Evolutionary conservation across 1,140 invertebrate genomes (phyloP), one percentile per base, ranked within the genome.

Genomic region (Zophobas morio): DNA sequence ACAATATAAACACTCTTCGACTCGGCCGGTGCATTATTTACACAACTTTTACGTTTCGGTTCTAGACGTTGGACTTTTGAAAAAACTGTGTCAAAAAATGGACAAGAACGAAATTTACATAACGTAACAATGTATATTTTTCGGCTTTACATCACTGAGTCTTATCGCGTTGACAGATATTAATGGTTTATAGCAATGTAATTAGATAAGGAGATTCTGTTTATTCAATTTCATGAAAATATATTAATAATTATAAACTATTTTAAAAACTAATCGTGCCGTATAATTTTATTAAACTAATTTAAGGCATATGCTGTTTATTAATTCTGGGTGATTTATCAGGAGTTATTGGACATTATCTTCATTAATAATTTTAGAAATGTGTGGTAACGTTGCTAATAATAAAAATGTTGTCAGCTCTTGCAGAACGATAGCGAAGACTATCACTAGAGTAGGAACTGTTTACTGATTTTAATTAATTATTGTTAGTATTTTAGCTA

Each of bases 151-250:
- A 54, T 42, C 51, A 53, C 49, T 4, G 70, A 72, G 33, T 49
- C 47, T 73, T 73, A 73, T 73, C 71, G 36, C 47, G 5, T 33
- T 56, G 71, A 73, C 71, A 56, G 71, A 73, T 73, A 73, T 73
- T 73, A 73, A 73, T 73, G 71, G 54, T 72, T 73, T 49, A 56
- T 56, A 37, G 71, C 40, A 73, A 73, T 42, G 51, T 72, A 42
- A 56, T 54, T 56, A 73, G 71, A 73, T 73, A 73, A 73, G 71
- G 39, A 32, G 51, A 72, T 49, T 51, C 70, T 73, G 71, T 73
- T 73, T 73, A 73, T 73, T 73, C 49, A 73, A 73, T 73, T 66
- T 66, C 33, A 49, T 46, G 56, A 73, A 73, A 73, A 56, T 73
- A 54, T 56, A 20, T 32, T 35, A 37, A 37, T 53, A 51, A 72